These are phyloP conservation scores for Meles meles DNA, from an alignment of 2,113 vertebrate genomes.

Conservation along the genomic window DNA sequence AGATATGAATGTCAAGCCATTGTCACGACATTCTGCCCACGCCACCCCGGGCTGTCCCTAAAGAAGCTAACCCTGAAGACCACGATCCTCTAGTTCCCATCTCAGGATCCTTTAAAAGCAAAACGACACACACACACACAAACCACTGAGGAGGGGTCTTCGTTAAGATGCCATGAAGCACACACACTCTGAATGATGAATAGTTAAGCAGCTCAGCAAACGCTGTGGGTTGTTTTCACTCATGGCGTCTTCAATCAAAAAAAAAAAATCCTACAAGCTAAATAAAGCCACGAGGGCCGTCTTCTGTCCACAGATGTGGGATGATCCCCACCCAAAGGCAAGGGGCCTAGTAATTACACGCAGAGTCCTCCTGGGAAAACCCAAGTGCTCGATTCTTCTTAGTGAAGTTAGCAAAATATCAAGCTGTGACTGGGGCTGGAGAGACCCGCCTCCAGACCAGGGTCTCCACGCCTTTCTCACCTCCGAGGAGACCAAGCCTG, in stretches of 20 bases:
- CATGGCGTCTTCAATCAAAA: background rate
- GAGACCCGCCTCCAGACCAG: background rate
- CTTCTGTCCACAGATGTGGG: background rate
- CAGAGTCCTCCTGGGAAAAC: background rate
- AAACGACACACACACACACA: background rate
- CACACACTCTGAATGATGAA: rapidly evolving
- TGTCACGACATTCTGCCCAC: rapidly evolving
- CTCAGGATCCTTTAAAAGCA: background rate
- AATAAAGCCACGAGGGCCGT: rapidly evolving
- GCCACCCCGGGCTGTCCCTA: rapidly evolving
- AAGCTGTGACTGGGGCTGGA: background rate
- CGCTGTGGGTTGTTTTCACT: background rate
- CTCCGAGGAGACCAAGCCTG: background rate
- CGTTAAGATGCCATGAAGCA: rapidly evolving
- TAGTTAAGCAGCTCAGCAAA: background rate
- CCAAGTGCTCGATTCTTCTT: background rate
- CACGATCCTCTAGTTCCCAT: rapidly evolving
- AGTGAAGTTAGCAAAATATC: background rate
- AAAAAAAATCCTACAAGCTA: background rate
- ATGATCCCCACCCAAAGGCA: too few species aligned
- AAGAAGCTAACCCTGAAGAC: background rate
- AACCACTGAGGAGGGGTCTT: rapidly evolving
- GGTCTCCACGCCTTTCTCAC: rapidly evolving
- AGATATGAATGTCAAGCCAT: rapidly evolving
- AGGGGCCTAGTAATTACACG: rapidly evolving